A percentile compares a stretch with the other conserved stretches of the same genome.
Evolutionary conservation across 1,140 invertebrate species (phyloP).

Genomic region (Bicyclus anynana): DNA sequence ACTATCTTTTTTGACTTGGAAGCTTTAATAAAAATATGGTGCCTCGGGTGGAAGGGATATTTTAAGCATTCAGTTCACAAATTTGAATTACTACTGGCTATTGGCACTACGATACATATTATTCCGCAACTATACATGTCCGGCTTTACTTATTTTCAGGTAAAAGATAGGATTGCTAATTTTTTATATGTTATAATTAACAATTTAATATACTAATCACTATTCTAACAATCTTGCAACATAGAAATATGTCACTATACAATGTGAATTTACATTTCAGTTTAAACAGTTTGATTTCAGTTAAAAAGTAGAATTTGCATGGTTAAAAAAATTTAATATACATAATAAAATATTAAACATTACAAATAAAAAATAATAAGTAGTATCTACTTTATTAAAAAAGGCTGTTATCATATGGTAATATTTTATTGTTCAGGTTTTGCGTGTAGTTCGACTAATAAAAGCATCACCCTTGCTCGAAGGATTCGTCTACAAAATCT

Average conservation of each 20-base stretch:
- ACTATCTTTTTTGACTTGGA: conserved; percentile 97
- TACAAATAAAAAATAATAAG: too few relatives aligned
- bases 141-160: conserved; percentile 97
- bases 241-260: too few relatives aligned
- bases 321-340: too few relatives aligned
- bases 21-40: conserved; percentile 98
- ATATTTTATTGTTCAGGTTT: conserved; percentile 80
- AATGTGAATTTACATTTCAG: too few relatives aligned
- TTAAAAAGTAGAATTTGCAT: too few relatives aligned
- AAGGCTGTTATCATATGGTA: neutral
- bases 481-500: conserved; percentile 99
- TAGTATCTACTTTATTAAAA: too few relatives aligned
- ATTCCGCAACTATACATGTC: conserved; percentile 95
- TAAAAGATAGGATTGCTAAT: too few relatives aligned
- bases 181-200: too few relatives aligned
- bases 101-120: conserved; percentile 97
- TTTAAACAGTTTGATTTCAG: too few relatives aligned
- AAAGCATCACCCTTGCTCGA: conserved; percentile 99
- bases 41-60: conserved; percentile 95
- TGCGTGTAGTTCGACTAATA: conserved; percentile 96
- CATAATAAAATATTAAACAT: too few relatives aligned
- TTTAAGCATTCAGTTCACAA: conserved; percentile 98
- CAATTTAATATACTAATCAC: too few relatives aligned
- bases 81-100: conserved; percentile 95
- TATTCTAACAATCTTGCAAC: too few relatives aligned